A percentile compares a stretch with the other conserved stretches of the same genome.
phyloP scores from a whole-genome alignment of 2,797 vertebrate genomes.

The Hippocampus kuda region DNA sequence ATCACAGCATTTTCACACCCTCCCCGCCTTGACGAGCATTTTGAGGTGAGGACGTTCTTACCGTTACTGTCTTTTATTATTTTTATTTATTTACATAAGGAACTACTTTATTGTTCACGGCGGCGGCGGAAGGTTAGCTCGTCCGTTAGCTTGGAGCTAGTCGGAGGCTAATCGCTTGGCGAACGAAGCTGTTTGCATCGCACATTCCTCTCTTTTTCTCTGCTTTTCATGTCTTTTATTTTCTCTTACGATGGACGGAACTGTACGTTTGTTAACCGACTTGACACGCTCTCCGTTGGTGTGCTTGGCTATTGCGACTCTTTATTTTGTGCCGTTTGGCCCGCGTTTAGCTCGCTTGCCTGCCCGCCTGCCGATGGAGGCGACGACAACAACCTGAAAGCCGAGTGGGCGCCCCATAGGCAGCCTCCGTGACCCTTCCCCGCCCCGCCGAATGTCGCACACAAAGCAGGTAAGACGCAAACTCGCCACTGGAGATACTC shows the following conservation, averaged over 20 bases:
- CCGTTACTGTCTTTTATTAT: no score
- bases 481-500: not conserved
- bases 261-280: not conserved
- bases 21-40: not conserved
- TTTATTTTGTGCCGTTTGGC: not conserved
- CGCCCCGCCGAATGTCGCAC: not conserved
- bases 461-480: not conserved
- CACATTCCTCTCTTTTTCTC: not conserved
- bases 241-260: not conserved
- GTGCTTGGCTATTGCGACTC: not conserved
- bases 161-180: constrained; percentile 30
- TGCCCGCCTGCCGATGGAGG: constrained; percentile 4
- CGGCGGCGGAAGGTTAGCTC: constrained; percentile 14
- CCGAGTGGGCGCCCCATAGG: not conserved
- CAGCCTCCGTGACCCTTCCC: no score
- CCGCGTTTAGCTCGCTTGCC: constrained; percentile 5
- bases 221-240: not conserved
- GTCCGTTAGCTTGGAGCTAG: constrained; percentile 34
- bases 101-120: constrained; percentile 7
- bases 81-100: not conserved
- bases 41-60: constrained; percentile 23
- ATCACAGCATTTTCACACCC: not conserved
- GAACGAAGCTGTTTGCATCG: constrained; percentile 32
- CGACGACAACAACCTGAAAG: not conserved
- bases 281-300: not conserved